phyloP scores from a whole-genome alignment of 2,888 invertebrate genomes.

The Stenolophus ochropezus region DNA sequence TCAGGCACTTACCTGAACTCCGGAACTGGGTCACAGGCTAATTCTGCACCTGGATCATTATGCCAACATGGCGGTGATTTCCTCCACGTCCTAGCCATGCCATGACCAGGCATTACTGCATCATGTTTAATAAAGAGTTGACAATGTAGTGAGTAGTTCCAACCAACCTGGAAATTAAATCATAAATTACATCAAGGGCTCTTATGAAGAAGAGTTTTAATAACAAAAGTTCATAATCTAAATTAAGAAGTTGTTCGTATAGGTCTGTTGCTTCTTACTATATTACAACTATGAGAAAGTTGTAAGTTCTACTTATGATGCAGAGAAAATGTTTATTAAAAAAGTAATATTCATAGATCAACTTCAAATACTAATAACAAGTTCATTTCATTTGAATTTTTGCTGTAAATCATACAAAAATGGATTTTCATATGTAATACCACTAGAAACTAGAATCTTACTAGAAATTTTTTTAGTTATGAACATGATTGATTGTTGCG shows the following conservation, averaged over 20 bases:
- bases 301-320: background rate
- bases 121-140: constrained; percentile 16
- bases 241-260: background rate
- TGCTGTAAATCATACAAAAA: too few relatives aligned
- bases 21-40: constrained; percentile 34
- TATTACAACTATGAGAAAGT: background rate
- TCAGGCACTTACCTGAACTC: constrained; percentile 26
- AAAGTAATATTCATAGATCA: too few relatives aligned
- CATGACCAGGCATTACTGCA: background rate
- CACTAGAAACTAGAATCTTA: too few relatives aligned
- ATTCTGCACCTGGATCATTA: constrained; percentile 40
- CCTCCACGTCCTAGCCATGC: background rate
- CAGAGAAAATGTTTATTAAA: background rate
- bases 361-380: too few relatives aligned
- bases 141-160: background rate
- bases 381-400: too few relatives aligned
- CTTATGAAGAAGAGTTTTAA: background rate
- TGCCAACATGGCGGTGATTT: constrained; percentile 47
- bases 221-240: background rate
- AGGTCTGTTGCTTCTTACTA: background rate
- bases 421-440: too few relatives aligned
- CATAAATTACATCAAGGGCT: background rate
- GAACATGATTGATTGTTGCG: too few relatives aligned
- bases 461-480: too few relatives aligned
- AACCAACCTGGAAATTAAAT: background rate